A percentile compares a stretch with the other conserved stretches of the same genome.
Evolutionary conservation across 2,113 vertebrate species (phyloP).

Genomic region (human): GRCh38 chr3:148376001-148376500

Average conservation of each 20-base stretch:
- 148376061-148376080: not conserved
- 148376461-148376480: not conserved
- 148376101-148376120: not conserved
- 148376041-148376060: not conserved
- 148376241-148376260: not conserved
- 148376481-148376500: too few species aligned
- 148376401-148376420: not conserved
- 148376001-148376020: not conserved
- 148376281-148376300: not conserved
- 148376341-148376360: not conserved
- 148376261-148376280: not conserved
- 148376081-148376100: not conserved
- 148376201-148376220: not conserved
- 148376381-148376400: not conserved
- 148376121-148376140: not conserved
- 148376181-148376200: not conserved
- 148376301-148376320: not conserved
- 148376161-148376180: not conserved
- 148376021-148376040: not conserved
- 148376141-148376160: not conserved
- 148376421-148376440: not conserved
- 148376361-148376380: not conserved
- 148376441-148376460: not conserved
- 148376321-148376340: not conserved
- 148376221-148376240: not conserved